phyloP scores from a whole-genome alignment of 2,888 invertebrate species.

The Boloria euphrosyne region DNA sequence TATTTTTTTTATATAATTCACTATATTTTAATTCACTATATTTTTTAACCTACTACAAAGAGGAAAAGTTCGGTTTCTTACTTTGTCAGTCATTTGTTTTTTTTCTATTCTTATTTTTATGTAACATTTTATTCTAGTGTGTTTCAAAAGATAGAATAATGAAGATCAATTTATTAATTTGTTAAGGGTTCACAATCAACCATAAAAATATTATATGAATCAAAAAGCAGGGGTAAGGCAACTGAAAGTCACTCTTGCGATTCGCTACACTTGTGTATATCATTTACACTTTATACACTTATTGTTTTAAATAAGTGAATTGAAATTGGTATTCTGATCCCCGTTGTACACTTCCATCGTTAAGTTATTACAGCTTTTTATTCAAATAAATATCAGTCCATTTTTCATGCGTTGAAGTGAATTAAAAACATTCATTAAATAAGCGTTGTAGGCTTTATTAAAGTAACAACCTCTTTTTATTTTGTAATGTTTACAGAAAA shows the following conservation, averaged over 20 bases:
- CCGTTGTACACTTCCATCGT: conserved; percentile 16
- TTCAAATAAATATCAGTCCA: conserved; percentile 24
- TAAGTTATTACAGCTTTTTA: conserved; percentile 28
- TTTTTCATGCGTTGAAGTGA: conserved; percentile 26
- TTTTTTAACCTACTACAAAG: no score
- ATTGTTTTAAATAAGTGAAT: conserved; percentile 22
- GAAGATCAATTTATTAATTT: no score
- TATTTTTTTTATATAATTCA: no score
- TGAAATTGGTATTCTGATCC: conserved; percentile 21
- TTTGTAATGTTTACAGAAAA: no score
- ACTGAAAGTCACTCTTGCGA: conserved; percentile 4
- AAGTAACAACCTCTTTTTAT: background rate
- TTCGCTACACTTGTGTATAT: background rate
- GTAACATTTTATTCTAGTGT: no score
- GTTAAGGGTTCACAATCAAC: background rate
- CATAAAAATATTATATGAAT: background rate
- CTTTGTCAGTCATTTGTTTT: no score
- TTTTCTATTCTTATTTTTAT: no score
- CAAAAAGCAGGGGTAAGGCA: background rate
- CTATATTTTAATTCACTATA: no score
- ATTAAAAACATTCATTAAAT: conserved; percentile 31
- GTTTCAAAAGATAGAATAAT: no score
- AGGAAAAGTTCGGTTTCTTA: no score
- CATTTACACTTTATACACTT: conserved; percentile 17
- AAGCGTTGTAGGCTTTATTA: conserved; percentile 13